Percentiles rank a stretch among this genome's conserved stretches.
These are phyloP conservation scores for Reticulitermes lucifugus DNA, from an alignment of 2,888 invertebrate species.

Conservation along the genomic window DNA sequence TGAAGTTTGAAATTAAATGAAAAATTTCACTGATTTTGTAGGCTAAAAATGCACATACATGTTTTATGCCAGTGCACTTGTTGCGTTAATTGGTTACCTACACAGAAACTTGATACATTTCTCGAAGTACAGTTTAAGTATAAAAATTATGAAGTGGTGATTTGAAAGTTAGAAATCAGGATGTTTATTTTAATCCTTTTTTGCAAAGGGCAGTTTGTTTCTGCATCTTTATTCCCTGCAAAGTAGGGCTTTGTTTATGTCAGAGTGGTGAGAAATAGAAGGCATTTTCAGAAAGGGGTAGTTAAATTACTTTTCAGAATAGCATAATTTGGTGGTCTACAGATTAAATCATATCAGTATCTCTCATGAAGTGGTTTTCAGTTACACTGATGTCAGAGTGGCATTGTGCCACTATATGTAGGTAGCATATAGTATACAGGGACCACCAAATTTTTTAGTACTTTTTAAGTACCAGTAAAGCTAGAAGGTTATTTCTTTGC, in stretches of 20 bases:
- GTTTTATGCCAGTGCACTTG: background rate
- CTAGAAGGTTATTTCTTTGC: too few species aligned
- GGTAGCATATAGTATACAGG: too few species aligned
- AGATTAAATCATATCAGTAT: too few species aligned
- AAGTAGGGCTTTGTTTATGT: background rate
- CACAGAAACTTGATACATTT: background rate
- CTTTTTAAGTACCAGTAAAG: too few species aligned
- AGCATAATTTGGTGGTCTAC: too few species aligned
- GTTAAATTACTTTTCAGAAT: background rate
- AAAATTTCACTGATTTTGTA: too few species aligned
- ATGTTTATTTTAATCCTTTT: background rate
- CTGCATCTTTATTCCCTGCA: background rate
- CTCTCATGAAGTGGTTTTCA: too few species aligned
- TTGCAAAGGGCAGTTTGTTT: background rate
- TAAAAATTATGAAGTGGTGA: background rate
- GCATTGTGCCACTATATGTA: too few species aligned
- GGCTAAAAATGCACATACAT: too few species aligned
- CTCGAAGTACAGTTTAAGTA: background rate
- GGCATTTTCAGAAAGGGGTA: background rate
- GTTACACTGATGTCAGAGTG: too few species aligned
- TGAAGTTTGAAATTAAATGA: too few species aligned
- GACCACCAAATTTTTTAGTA: too few species aligned
- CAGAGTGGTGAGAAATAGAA: background rate
- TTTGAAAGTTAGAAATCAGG: background rate
- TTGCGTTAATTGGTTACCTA: background rate